Evolutionary conservation across 92 coral and sea anemone genomes (phyloP), one percentile per base, ranked within the genome.

Genomic region (Isaurus tuberculatus): DNA sequence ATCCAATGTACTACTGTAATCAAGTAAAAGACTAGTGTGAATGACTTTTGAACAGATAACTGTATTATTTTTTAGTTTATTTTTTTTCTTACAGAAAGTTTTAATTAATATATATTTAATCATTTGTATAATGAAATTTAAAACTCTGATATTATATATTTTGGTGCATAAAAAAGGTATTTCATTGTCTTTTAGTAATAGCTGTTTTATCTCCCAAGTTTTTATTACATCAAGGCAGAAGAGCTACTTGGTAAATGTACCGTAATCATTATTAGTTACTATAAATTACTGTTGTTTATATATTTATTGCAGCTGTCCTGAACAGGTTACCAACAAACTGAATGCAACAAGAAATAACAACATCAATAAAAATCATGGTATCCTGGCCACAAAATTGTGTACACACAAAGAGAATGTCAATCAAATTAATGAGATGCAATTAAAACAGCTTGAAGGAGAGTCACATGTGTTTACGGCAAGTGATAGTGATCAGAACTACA

Each of bases 341-440:
- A 90, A 68, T n/a, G 86, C 77, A 78, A 95, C 98, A 65, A 90
- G 88, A 81, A 81, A 87, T 81, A 92, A 95, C 44, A 29, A 22
- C 20, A 94, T 95, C 49, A 98, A 94, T 51, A 89, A 51, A 68
- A 91, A 80, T n/a, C n/a, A n/a, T 63, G 98, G 98, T 28, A 90
- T 95, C 34, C 34, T 91, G 26, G 98, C 98, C 32, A 95, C 98
- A 73, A 92, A 92, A 79, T 87, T 95, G 67, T 95, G 98, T 73
- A 95, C 98, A 8, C 98, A 95, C 89, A 95, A 95, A 73, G 98
- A 95, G 36, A 92, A 91, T 80, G 98, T 95, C 16, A 94, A 95
- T 70, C 98, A 95, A 90, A 95, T 95, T 68, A 95, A 95, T 57
- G 91, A 91, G n/a, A 71, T 91, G 57, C 99, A 97, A 28, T 86